phyloP scores from a whole-genome alignment of 2,797 vertebrate species.

The Carapus acus region DNA sequence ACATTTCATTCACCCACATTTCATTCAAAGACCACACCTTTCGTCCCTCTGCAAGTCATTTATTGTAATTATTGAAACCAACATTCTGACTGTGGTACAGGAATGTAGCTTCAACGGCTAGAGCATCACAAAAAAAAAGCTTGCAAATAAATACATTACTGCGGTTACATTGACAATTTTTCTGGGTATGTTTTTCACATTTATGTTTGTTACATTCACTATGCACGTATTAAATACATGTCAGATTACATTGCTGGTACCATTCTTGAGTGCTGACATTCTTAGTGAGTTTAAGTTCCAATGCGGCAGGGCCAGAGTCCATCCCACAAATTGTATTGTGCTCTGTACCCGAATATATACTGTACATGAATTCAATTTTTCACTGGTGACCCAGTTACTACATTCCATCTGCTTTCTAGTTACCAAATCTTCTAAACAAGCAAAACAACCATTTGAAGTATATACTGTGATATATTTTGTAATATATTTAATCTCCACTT shows the following conservation, averaged over 20 bases:
- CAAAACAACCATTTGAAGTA: constrained; percentile 34
- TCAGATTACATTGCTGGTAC: constrained; percentile 55
- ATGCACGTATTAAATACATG: constrained; percentile 77
- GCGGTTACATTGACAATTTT: constrained; percentile 66
- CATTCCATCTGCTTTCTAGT: constrained; percentile 19
- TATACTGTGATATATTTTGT: constrained; percentile 54
- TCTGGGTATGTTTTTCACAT: constrained; percentile 27
- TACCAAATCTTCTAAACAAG: constrained; percentile 31
- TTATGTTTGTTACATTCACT: constrained; percentile 83
- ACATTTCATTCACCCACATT: too few relatives aligned
- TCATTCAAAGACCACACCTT: constrained; percentile 6
- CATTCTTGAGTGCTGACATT: constrained; percentile 53
- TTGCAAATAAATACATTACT: constrained; percentile 72
- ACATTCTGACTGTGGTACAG: constrained; percentile 82
- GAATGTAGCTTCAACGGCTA: constrained; percentile 77
- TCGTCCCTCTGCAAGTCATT: constrained; percentile 73
- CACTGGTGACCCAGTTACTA: constrained; percentile 35
- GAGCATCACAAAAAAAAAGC: constrained; percentile 79
- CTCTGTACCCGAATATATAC: constrained; percentile 69
- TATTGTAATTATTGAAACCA: constrained; percentile 89
- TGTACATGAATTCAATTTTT: constrained; percentile 56
- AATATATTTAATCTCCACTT: constrained; percentile 49
- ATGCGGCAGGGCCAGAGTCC: constrained; percentile 57
- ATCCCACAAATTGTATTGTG: constrained; percentile 64
- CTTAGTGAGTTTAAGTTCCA: constrained; percentile 69